Evolutionary conservation across 2,888 invertebrate genomes (phyloP), one percentile per base, ranked within the genome.

Genomic region (Theretra japonica): DNA sequence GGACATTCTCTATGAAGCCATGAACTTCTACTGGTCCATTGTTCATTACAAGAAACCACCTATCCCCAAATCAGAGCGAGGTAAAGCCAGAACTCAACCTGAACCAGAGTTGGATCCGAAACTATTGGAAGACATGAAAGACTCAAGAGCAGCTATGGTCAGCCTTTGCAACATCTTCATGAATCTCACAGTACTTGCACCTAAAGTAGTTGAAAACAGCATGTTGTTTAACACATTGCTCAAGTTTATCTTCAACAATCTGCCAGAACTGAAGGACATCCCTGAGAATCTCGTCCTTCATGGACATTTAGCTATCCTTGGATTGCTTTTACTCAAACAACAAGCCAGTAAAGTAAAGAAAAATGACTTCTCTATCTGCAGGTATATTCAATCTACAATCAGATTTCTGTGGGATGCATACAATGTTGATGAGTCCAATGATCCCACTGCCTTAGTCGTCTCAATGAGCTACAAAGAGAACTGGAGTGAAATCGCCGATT

Each of bases 351-450:
- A 96, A 86, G 96, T 98, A 0, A 98, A 97, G 86, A 97, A 98
- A 85, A 97, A 98, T 88, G 98, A 98, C 85, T 97, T 97, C 85
- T 97, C 98, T 19, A 98, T 98, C 80, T 98, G 98, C 83, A 96
- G 98, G 70, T 98, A 98, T 84, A 97, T 98, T 75, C 97, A 98
- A 86, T 97, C 97, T 1, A 98, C 98, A 21, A 98, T 98, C 75
- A 95, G 98, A 77, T 98, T 98, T 87, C 92, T 98, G 3, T 98
- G 98, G 98, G 98, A 98, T 91, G 98, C 98, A 0, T 98, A 98
- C 88, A 97, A 96, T 83, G 96, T 98, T 73, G 98, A 98, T 85
- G 98, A 98, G 86, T 97, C 97, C 19, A 97, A 97, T 86, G 97
- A 98, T 86, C 97, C 97, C 0, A 96, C 96, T 15, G 97, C 97